Base-by-base conservation (phyloP, 2,888 invertebrate genomes). In the Melipona bicolor region DNA sequence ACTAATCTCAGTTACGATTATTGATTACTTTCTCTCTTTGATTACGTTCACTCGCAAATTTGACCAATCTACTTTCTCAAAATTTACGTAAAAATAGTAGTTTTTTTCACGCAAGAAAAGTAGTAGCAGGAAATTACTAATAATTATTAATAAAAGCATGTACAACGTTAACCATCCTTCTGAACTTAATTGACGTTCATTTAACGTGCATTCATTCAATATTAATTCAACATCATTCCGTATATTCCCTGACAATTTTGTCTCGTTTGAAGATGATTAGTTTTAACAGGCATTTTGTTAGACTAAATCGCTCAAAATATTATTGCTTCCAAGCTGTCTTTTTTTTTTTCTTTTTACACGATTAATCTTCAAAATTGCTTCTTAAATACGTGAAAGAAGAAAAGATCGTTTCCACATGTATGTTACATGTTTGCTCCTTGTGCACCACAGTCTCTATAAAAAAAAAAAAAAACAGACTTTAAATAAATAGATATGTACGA, bases 61-160 rank as follows among this genome's bases (percentile, higher is more conserved):
- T 50, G 1, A 0, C 9, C 15, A 52, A 21, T 61, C 15, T 49
- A 21, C 17, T 56, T 4, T 19, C 13, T 59, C 19, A 1, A 32
- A 64, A 64, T 59, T 73, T 76, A 36, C 4, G 59, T 70, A 85
- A 75, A 75, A 54, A 61, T 59, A 56, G 50, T 77, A 56, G 54
- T 77, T 9, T 43, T 36, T 36, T 68, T 43, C 68, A 77, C 56
- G 32, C 69, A 81, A 81, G 74, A 43, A 9, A 11, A 43, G 74
- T 79, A 78, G 67, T 89, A 69, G 84, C 86, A 89, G 89, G 90
- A 92, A 89, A 90, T 90, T 83, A 86, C 90, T 90, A 91, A 91
- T 91, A 81, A 91, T 90, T 83, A 83, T 84, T 90, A 81, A 88
- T 81, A 67, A n/a, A n/a, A 83, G 86, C 76, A 83, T 78, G 78